phyloP scores from a whole-genome alignment of 2,888 invertebrate genomes.

The Agrotis clavis region DNA sequence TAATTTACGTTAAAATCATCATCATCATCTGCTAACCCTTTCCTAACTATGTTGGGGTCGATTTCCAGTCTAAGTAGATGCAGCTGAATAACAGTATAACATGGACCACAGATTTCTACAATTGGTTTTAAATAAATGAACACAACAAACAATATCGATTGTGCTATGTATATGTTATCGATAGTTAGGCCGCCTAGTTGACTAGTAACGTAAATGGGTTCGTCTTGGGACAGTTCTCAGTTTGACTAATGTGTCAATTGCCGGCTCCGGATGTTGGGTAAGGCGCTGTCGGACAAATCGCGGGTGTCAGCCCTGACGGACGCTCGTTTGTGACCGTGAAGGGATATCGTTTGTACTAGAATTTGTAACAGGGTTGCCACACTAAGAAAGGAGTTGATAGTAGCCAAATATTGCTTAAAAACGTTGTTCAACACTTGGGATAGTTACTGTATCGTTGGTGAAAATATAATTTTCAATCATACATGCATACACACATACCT shows the following conservation, averaged over 20 bases:
- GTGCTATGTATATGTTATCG: neutral
- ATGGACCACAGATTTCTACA: too few species aligned
- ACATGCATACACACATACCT: too few species aligned
- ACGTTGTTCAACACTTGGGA: too few species aligned
- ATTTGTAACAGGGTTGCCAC: constrained; percentile 51
- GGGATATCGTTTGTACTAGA: constrained; percentile 60
- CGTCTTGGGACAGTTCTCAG: constrained; percentile 68
- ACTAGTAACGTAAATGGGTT: constrained; percentile 48
- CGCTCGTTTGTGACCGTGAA: constrained; percentile 68
- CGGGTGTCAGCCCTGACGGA: constrained; percentile 75
- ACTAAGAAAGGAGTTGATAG: neutral
- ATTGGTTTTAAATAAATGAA: neutral
- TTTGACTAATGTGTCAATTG: constrained; percentile 87
- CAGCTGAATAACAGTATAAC: too few species aligned
- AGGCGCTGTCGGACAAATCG: constrained; percentile 76
- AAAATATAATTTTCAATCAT: too few species aligned
- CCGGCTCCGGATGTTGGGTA: constrained; percentile 77
- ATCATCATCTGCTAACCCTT: too few species aligned
- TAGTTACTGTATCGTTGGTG: too few species aligned
- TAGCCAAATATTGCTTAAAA: neutral
- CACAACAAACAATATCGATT: neutral
- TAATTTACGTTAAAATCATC: too few species aligned
- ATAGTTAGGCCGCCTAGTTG: constrained; percentile 9
- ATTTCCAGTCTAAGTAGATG: too few species aligned
- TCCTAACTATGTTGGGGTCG: too few species aligned